Evolutionary conservation across 2,113 vertebrate species (phyloP).

Genomic region (Kryptolebias marmoratus): DNA sequence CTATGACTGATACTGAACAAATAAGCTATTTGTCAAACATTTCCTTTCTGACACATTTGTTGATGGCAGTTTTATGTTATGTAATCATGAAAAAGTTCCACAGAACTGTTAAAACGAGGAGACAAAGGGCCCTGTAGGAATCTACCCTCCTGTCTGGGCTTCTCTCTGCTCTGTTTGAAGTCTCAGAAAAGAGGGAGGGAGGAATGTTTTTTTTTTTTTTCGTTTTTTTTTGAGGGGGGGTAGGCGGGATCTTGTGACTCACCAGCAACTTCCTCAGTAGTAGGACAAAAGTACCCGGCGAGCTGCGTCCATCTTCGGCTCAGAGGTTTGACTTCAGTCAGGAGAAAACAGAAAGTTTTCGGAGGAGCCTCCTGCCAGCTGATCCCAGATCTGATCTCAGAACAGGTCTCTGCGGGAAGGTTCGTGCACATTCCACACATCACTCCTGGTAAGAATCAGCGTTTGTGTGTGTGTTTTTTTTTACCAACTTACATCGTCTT

Average conservation of each 20-base stretch:
- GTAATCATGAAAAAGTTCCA: too few species aligned
- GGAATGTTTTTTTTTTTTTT: conserved; percentile 26
- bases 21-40: background rate
- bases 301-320: conserved; percentile 58
- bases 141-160: conserved; percentile 31
- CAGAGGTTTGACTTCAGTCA: conserved; percentile 58
- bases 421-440: conserved; percentile 43
- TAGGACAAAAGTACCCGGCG: conserved; percentile 77
- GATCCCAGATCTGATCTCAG: conserved; percentile 31
- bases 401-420: conserved; percentile 33
- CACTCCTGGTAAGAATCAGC: conserved; percentile 65
- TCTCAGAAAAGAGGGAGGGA: conserved; percentile 40
- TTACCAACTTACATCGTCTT: background rate
- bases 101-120: background rate
- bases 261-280: conserved; percentile 81
- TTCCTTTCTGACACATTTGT: background rate
- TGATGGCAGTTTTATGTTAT: background rate
- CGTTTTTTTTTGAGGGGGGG: background rate
- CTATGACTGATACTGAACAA: background rate
- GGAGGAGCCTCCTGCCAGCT: conserved; percentile 46
- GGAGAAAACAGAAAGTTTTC: conserved; percentile 41
- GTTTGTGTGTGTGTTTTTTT: background rate
- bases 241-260: conserved; percentile 83
- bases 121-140: conserved; percentile 19
- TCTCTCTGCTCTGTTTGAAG: conserved; percentile 51